phyloP scores from a whole-genome alignment of 2,113 vertebrate genomes.

The Zosterops hypoxanthus region DNA sequence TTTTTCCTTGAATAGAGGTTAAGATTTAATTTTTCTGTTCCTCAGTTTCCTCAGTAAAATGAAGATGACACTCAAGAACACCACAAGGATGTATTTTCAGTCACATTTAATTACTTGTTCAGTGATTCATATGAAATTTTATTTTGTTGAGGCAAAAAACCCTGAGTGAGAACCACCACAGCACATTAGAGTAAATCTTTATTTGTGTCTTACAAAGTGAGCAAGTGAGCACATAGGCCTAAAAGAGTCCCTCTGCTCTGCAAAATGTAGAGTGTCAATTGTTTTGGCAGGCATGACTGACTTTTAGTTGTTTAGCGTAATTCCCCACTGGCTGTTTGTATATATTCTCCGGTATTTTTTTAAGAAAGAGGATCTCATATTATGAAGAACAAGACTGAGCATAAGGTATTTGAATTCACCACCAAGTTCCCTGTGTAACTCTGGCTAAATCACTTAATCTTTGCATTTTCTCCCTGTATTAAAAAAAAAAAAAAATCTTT shows the following conservation, averaged over 20 bases:
- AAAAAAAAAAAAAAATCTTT: background rate
- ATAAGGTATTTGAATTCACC: background rate
- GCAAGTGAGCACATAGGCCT: background rate
- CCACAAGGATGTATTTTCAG: background rate
- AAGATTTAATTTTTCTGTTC: background rate
- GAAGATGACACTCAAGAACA: background rate
- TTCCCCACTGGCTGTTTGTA: background rate
- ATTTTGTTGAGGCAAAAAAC: background rate
- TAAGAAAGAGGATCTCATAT: background rate
- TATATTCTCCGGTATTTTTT: background rate
- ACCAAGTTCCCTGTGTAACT: background rate
- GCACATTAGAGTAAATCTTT: background rate
- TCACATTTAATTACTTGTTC: background rate
- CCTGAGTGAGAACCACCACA: background rate
- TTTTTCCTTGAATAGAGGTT: background rate
- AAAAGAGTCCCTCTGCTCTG: background rate
- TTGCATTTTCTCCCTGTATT: background rate
- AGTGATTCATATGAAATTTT: background rate
- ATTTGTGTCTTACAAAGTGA: background rate
- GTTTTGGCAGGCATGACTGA: constrained; percentile 9
- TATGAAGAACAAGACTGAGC: background rate
- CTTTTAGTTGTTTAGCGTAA: constrained; percentile 29
- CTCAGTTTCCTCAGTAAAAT: background rate
- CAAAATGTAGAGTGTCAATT: constrained; percentile 14
- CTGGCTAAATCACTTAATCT: background rate